These are phyloP conservation scores for Zapus hudsonius DNA, from an alignment of 2,113 vertebrate genomes.

Conservation along the genomic window DNA sequence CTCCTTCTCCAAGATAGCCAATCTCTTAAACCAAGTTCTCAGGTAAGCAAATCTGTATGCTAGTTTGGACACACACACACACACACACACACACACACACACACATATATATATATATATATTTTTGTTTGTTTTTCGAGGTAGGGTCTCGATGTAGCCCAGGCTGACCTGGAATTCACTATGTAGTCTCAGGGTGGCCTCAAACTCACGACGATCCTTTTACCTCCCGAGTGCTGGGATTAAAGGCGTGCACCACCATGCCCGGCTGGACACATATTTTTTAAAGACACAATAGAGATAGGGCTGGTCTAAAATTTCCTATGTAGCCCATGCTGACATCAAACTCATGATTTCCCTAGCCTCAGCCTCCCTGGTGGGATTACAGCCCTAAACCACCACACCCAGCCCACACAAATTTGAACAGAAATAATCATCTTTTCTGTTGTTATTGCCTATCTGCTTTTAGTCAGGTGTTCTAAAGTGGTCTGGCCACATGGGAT, in stretches of 20 bases:
- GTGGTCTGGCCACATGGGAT: neutral
- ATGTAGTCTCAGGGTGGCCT: no score
- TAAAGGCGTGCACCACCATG: no score
- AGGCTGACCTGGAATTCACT: no score
- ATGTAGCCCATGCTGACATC: neutral
- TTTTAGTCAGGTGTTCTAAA: neutral
- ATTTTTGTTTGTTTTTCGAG: no score
- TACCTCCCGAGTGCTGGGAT: no score
- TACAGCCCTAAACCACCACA: neutral
- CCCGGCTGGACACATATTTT: no score
- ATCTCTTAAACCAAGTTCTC: neutral
- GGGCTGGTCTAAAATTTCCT: neutral
- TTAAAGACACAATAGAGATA: no score
- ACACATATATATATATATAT: no score
- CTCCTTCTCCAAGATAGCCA: neutral
- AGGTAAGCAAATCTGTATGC: neutral
- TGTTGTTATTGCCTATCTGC: neutral
- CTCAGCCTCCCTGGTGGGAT: neutral
- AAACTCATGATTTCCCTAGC: neutral
- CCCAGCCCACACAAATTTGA: neutral
- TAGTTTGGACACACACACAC: no score
- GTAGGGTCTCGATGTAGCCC: no score
- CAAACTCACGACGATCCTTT: no score
- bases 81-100: no score
- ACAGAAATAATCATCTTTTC: neutral